Evolutionary conservation across 2,113 vertebrate species (phyloP), one percentile per base, ranked within the genome.

Genomic region (Aythya baeri): DNA sequence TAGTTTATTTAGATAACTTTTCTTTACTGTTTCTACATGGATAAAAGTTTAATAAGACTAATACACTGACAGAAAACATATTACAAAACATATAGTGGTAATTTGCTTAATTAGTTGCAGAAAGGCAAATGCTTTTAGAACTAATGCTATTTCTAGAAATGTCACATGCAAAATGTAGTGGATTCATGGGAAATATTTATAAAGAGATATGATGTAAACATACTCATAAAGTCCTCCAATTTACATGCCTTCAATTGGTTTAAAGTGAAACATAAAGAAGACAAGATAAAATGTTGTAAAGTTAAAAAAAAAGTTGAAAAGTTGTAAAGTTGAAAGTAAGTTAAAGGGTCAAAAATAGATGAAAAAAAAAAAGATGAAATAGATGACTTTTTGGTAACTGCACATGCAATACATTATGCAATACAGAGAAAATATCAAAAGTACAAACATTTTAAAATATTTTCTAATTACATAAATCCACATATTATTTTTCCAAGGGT

Each of bases 1-100:
- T 73, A 91, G 17, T 61, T 94, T 67, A 93, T 65, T 85, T 78
- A 67, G 50, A 50, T 75, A 83, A 68, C 57, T 88, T 87, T 89
- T 80, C 63, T 73, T 73, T 70, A 66, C 27, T 54, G 9, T 29
- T 86, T 18, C 13, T 61, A 21, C 46, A 26, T 84, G 31, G 52
- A 83, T 29, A 81, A 68, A 71, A 83, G 21, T 25, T 78, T 86
- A 74, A 70, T 22, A 78, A 54, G 26, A 59, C 23, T 65, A 83
- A 67, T 34, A 93, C 32, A 75, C 29, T 72, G 20, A 91, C 31
- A 72, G 14, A 89, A 73, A 62, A 31, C 31, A 44, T n/a, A 91
- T 77, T 36, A 50, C 7, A 81, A 84, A 89, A 89, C 82, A 78
- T 18, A 67, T 0, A 68, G 15, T 8, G 7, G 21, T 38, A 58